phyloP scores from a whole-genome alignment of 2,113 vertebrate species.

The Cyanoderma ruficeps region DNA sequence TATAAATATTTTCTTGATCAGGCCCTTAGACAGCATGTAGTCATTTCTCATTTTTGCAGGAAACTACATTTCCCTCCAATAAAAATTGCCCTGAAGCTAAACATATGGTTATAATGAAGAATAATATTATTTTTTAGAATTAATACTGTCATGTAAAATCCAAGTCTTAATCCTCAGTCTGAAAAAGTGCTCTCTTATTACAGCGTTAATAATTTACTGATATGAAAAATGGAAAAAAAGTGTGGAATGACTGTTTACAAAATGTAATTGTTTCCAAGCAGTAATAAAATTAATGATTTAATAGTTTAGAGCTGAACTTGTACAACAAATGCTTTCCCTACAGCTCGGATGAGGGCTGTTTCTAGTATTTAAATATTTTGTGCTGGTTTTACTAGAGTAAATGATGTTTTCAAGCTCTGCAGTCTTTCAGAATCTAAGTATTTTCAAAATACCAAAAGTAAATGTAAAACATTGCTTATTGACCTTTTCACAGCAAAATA shows the following conservation, averaged over 20 bases:
- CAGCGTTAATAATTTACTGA: conserved; percentile 16
- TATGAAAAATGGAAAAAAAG: not conserved
- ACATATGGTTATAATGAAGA: conserved; percentile 50
- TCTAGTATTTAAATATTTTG: not conserved
- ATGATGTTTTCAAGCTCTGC: not conserved
- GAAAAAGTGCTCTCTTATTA: not conserved
- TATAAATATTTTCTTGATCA: conserved; percentile 42
- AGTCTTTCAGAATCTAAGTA: not conserved
- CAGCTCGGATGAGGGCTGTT: not conserved
- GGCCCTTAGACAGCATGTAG: not conserved
- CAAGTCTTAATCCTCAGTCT: conserved; percentile 17
- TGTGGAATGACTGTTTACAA: not conserved
- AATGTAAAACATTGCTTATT: not conserved
- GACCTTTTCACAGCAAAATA: not conserved
- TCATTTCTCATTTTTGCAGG: conserved; percentile 47
- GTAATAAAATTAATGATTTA: conserved; percentile 31
- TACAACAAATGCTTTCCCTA: not conserved
- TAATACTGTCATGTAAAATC: conserved; percentile 49
- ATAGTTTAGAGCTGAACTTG: not conserved
- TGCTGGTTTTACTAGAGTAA: not conserved
- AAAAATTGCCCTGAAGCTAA: conserved; percentile 44
- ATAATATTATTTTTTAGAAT: conserved; percentile 38
- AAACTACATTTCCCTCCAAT: conserved; percentile 50
- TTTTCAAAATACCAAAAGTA: not conserved
- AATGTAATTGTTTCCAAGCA: not conserved